Conservation (phyloP, 64 coral and sea anemone genomes). For the Stylophora pistillata region DNA sequence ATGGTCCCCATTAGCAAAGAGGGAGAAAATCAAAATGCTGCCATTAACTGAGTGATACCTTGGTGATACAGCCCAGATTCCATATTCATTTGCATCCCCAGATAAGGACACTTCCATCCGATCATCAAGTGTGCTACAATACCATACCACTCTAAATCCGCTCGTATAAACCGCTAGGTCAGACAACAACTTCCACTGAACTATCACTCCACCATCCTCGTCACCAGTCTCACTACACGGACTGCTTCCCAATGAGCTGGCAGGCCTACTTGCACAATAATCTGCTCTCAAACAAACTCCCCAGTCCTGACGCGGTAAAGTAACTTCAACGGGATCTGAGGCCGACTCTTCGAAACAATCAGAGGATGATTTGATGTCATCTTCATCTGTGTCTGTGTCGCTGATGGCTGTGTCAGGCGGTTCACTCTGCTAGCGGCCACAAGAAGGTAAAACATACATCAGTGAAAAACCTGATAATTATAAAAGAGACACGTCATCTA, state of each 20-base stretch:
- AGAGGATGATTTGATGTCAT: constrained; percentile 26
- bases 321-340: constrained; percentile 69
- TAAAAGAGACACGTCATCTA: no score
- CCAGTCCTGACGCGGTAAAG: constrained; percentile 74
- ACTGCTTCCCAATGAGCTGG: constrained; percentile 25
- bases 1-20: no score
- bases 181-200: constrained; percentile 43
- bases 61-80: constrained; percentile 50
- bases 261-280: constrained; percentile 33
- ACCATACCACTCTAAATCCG: constrained; percentile 61
- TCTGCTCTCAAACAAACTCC: constrained; percentile 29
- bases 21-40: background rate
- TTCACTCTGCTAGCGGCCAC: background rate
- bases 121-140: background rate
- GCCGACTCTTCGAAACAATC: constrained; percentile 63
- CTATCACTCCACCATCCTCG: constrained; percentile 58
- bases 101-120: constrained; percentile 25
- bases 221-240: constrained; percentile 16
- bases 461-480: background rate
- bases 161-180: constrained; percentile 5
- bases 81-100: constrained; percentile 4
- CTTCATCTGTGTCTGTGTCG: constrained; percentile 61
- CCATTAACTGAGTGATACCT: constrained; percentile 38
- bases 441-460: background rate
- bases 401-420: background rate